These are phyloP conservation scores for Tetramorium parvispinum DNA, from an alignment of 1,140 invertebrate species.

Conservation along the genomic window DNA sequence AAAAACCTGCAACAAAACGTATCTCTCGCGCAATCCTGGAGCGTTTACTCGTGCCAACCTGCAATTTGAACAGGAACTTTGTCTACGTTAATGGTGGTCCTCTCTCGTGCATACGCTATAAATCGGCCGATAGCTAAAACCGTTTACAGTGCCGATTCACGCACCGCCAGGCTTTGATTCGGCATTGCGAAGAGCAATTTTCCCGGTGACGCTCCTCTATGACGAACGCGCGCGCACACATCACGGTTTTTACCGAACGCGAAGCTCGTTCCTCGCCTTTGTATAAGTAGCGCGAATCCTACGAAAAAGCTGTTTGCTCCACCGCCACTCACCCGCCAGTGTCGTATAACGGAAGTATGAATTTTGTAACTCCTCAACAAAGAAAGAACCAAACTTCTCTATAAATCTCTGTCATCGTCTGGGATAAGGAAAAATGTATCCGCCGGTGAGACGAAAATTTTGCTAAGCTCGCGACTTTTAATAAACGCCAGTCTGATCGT, in stretches of 20 bases:
- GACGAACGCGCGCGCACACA: not conserved
- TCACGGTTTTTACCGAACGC: slow-evolving; percentile 15
- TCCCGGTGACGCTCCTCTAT: slow-evolving; percentile 57
- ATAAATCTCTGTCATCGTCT: slow-evolving; percentile 27
- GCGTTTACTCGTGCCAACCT: slow-evolving; percentile 33
- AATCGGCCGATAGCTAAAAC: slow-evolving; percentile 65
- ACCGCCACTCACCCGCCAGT: not conserved
- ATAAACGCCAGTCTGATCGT: slow-evolving; percentile 18
- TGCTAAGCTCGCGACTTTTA: slow-evolving; percentile 38
- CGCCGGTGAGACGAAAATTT: slow-evolving; percentile 28
- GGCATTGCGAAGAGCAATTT: slow-evolving; percentile 68
- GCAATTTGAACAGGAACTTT: slow-evolving; percentile 68
- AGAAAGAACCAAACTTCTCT: slow-evolving; percentile 2
- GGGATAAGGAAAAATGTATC: slow-evolving; percentile 39
- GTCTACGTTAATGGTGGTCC: slow-evolving; percentile 62
- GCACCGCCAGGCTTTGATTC: slow-evolving; percentile 71
- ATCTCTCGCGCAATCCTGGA: slow-evolving; percentile 52
- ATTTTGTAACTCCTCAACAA: not conserved
- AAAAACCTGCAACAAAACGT: slow-evolving; percentile 52
- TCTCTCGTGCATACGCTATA: slow-evolving; percentile 58
- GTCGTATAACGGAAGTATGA: not conserved
- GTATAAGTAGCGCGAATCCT: slow-evolving; percentile 19
- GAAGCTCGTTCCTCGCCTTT: not conserved
- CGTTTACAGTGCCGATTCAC: slow-evolving; percentile 68
- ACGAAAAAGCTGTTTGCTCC: slow-evolving; percentile 20